Evolutionary conservation across 2,888 invertebrate species (phyloP).

Genomic region (Drosophila nigricruria): DNA sequence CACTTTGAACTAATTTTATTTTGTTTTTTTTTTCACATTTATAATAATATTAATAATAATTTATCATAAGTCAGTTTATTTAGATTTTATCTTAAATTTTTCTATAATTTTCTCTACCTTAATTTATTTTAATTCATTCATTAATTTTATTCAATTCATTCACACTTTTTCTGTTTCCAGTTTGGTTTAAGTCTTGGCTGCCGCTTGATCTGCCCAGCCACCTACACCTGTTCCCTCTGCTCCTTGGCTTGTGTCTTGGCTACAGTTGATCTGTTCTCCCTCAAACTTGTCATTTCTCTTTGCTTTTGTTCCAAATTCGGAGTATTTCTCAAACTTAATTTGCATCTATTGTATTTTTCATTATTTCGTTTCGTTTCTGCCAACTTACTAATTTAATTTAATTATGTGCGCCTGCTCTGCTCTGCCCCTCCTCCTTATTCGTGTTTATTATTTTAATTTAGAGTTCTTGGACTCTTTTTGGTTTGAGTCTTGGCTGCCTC

Average conservation of each 20-base stretch:
- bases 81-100: background rate
- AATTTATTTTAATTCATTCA: too few relatives aligned
- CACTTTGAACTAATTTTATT: background rate
- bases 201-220: background rate
- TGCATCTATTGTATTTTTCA: constrained; percentile 49
- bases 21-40: background rate
- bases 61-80: background rate
- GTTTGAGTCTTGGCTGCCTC: constrained; percentile 36
- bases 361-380: constrained; percentile 51
- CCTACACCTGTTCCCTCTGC: background rate
- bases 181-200: background rate
- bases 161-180: background rate
- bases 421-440: background rate
- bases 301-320: background rate
- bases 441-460: background rate
- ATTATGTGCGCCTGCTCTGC: constrained; percentile 60
- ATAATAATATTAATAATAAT: background rate
- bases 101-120: background rate
- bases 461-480: constrained; percentile 8
- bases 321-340: constrained; percentile 23
- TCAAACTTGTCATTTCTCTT: background rate
- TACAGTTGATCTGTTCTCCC: background rate
- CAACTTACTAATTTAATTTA: constrained; percentile 67
- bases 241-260: background rate
- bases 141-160: too few relatives aligned